Evolutionary conservation across 2,888 invertebrate genomes (phyloP), one percentile per base, ranked within the genome.

Genomic region (Neria commutata): DNA sequence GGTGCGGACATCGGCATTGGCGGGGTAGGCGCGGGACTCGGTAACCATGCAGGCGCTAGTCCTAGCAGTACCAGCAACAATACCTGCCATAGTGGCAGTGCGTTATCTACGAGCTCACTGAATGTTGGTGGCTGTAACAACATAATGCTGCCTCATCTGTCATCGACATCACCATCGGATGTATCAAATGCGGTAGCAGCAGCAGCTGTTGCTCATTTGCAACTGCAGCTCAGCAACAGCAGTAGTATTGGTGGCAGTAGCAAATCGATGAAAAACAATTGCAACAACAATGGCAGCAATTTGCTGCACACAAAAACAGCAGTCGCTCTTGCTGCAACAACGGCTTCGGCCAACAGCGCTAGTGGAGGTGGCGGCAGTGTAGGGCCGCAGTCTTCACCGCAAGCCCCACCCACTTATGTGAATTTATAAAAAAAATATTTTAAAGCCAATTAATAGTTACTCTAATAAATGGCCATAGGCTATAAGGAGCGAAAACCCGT

Each of bases 341-440:
- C n/a, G n/a, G n/a, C n/a, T n/a, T n/a, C n/a, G n/a, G n/a, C n/a
- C 16, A 3, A 17, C 11, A 3, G 40, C 33, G 26, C 33, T 26
- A 29, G 16, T 6, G 34, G 33, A 33, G 63, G 67, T 25, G 64
- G 68, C n/a, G 62, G 65, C 25, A 64, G 67, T 29, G 70, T 68
- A 11, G 60, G 57, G 75, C 82, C 84, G 68, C 84, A 84, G 68
- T 81, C 83, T 65, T 85, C 87, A 72, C 89, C 90, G 65, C 93
- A 92, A 85, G 92, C 93, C 85, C 93, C 94, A 85, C 94, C 94
- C 73, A 94, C 94, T 76, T 94, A 94, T 86, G 94, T 94, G 84
- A 94, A 94, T 89, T 92, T 94, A 69, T 79, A 80, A 76, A 65
- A 58, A 42, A 17, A 6, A 16, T 10, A 42, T 42, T 29, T 29